A percentile compares a stretch with the other conserved stretches of the same genome.
These are phyloP conservation scores for Leptoteleia sp. DNA, from an alignment of 1,140 invertebrate genomes.

Conservation along the genomic window DNA sequence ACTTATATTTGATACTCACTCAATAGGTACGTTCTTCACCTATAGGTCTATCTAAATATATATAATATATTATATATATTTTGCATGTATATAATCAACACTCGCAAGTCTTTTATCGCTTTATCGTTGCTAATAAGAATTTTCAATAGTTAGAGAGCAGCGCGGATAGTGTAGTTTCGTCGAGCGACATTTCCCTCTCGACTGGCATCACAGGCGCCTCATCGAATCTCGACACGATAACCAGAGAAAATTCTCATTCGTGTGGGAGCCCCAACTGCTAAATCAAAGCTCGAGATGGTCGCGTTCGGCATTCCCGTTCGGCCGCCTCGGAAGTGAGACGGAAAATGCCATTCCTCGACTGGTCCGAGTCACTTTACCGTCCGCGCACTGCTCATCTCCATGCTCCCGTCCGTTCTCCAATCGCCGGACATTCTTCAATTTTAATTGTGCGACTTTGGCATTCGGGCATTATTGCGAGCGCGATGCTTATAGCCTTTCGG, in stretches of 20 bases:
- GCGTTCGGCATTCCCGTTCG: slow-evolving; percentile 15
- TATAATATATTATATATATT: slow-evolving; percentile 62
- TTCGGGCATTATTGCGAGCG: slow-evolving; percentile 4
- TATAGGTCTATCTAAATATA: slow-evolving; percentile 64
- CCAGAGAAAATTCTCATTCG: slow-evolving; percentile 37
- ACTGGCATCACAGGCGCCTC: slow-evolving; percentile 25
- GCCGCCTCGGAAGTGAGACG: slow-evolving; percentile 15
- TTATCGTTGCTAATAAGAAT: no score
- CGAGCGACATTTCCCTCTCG: slow-evolving; percentile 24
- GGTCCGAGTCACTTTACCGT: slow-evolving; percentile 10
- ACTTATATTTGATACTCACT: slow-evolving; percentile 74
- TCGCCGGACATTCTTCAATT: slow-evolving; percentile 23
- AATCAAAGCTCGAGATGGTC: slow-evolving; percentile 37
- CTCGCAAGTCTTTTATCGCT: slow-evolving; percentile 56
- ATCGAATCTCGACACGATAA: slow-evolving; percentile 27
- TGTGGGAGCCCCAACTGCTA: slow-evolving; percentile 23
- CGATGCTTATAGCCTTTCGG: not conserved
- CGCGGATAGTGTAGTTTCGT: slow-evolving; percentile 24
- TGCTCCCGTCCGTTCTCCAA: not conserved
- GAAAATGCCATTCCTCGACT: slow-evolving; percentile 6
- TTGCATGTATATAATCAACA: slow-evolving; percentile 58
- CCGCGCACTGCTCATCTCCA: no score
- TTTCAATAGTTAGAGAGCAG: no score
- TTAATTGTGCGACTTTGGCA: slow-evolving; percentile 30
- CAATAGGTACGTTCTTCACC: slow-evolving; percentile 62